phyloP scores from a whole-genome alignment of 1,140 invertebrate species.

The Diprion similis region DNA sequence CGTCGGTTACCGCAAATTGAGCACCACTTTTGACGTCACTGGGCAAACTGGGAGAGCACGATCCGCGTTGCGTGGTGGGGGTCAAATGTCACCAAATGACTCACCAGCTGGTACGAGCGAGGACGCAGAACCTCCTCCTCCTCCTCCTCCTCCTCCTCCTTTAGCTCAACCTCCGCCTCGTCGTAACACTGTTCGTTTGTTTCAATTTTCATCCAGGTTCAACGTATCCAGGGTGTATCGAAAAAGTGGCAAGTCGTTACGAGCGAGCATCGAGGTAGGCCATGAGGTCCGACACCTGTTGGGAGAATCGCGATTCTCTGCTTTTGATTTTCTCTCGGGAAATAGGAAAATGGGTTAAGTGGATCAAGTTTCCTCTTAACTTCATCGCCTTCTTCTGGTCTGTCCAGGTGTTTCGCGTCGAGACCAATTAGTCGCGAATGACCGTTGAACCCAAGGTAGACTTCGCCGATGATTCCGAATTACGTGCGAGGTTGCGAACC shows the following conservation, averaged over 20 bases:
- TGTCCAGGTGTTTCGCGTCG: background rate
- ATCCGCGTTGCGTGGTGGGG: slow-evolving; percentile 36
- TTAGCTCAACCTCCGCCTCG: background rate
- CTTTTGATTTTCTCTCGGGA: too few species aligned
- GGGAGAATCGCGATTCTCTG: too few species aligned
- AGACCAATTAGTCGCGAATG: too few species aligned
- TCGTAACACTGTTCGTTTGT: background rate
- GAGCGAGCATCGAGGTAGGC: too few species aligned
- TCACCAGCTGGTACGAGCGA: slow-evolving; percentile 35
- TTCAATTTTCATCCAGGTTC: background rate
- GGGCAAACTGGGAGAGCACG: slow-evolving; percentile 24
- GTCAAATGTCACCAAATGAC: slow-evolving; percentile 51
- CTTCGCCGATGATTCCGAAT: too few species aligned
- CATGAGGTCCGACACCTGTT: too few species aligned
- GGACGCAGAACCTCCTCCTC: background rate
- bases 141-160: slow-evolving; percentile 1
- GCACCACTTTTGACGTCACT: slow-evolving; percentile 39
- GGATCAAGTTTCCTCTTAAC: too few species aligned
- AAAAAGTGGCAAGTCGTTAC: too few species aligned
- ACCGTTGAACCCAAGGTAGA: too few species aligned
- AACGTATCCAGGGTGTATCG: too few species aligned
- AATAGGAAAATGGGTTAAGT: background rate
- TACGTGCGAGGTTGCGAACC: background rate
- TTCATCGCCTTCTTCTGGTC: background rate
- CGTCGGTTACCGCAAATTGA: slow-evolving; percentile 26